These are phyloP conservation scores for Bryconaethiops microstoma DNA, from an alignment of 2,797 vertebrate genomes.

Conservation along the genomic window DNA sequence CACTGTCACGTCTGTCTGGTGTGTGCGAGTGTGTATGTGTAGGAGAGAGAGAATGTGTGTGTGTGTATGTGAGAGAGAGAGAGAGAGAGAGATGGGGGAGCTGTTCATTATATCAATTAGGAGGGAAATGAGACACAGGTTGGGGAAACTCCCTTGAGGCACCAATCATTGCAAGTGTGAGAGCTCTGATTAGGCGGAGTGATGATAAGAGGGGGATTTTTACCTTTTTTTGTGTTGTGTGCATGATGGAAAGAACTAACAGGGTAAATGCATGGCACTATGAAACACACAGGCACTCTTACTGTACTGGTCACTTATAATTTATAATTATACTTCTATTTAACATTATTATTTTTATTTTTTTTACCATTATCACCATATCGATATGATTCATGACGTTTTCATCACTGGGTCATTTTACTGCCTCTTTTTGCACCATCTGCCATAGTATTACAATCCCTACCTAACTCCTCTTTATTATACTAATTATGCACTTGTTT, in stretches of 20 bases:
- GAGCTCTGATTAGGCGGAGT: conserved; percentile 65
- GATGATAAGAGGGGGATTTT: conserved; percentile 39
- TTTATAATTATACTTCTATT: too few species aligned
- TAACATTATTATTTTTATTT: too few species aligned
- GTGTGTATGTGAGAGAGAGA: conserved; percentile 4
- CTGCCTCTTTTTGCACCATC: too few species aligned
- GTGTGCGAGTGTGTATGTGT: conserved; percentile 4
- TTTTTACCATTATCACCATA: too few species aligned
- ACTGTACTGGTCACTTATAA: too few species aligned
- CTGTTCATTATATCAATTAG: conserved; percentile 84
- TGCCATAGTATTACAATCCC: too few species aligned
- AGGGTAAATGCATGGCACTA: neutral
- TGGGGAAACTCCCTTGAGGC: conserved; percentile 75
- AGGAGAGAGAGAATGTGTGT: conserved; percentile 27
- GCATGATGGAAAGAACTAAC: neutral
- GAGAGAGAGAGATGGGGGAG: conserved; percentile 54
- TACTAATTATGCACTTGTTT: too few species aligned
- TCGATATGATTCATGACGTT: too few species aligned
- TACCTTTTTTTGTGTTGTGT: neutral
- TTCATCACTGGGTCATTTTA: too few species aligned
- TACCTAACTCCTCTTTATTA: too few species aligned
- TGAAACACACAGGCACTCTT: too few species aligned
- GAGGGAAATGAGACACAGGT: conserved; percentile 73
- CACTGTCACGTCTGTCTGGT: conserved; percentile 72
- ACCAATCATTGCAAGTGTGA: conserved; percentile 67